Base-by-base conservation (phyloP, 2,797 vertebrate genomes). In the Sebastes iracundus region DNA sequence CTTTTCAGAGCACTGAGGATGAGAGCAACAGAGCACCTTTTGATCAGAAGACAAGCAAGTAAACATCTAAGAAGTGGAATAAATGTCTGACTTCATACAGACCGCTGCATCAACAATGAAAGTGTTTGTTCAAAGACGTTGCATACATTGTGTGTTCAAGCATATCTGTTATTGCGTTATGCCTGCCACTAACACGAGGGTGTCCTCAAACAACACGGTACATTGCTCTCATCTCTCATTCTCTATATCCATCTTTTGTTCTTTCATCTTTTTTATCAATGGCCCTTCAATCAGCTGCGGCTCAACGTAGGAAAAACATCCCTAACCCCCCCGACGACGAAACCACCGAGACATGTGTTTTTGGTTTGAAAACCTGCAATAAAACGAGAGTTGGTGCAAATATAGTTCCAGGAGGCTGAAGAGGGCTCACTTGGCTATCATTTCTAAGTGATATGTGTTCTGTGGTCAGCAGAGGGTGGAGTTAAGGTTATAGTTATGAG, bases 301-400 rank as follows among this genome's bases (percentile, higher is more conserved):
- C 55, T 71, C 61, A 38, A 71, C 49, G 25, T 66, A 3, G 38
- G 3, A 52, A 55, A 60, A 60, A 28, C 63, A 27, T 8, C 4
- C 58, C n/a, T 5, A 38, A 42, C 14, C 13, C 7, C 11, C 10
- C 11, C 11, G 5, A 8, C 69, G 25, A 3, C 69, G 22, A 3
- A 33, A 70, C 83, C 75, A 16, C 84, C n/a, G 7, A 64, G 42
- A 84, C 87, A 87, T 85, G 86, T 91, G 93, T 85, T 88, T 76
- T 77, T 90, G 86, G 76, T 92, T 90, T 77, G 32, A 77, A 72
- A 85, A 81, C 62, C 72, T 77, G 67, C 78, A 83, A 66, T 88
- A 61, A 85, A 83, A 68, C 16, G 1, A 60, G 49, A 69, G 32
- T 5, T 2, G 68, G 72, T 55, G 72, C 81, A 77, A 81, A 91